These are phyloP conservation scores for Rhinichthys osculus DNA, from an alignment of 2,797 vertebrate genomes.

Conservation along the genomic window DNA sequence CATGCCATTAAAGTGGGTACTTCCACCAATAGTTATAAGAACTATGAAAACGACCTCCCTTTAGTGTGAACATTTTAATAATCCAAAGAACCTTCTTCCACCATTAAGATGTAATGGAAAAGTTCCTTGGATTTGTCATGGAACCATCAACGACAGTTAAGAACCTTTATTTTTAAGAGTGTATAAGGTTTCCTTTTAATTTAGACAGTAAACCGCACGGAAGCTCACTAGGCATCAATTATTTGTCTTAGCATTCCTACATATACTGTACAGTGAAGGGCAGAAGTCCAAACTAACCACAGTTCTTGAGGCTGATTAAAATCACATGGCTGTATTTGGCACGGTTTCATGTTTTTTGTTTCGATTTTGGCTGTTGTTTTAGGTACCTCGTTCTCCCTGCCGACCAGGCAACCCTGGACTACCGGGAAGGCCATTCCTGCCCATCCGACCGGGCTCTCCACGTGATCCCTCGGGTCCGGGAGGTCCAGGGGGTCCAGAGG, in stretches of 20 bases:
- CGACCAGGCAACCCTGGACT: conserved; percentile 87
- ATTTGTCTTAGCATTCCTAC: conserved; percentile 21
- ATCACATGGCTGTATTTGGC: conserved; percentile 20
- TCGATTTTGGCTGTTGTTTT: conserved; percentile 23
- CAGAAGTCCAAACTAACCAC: conserved; percentile 28
- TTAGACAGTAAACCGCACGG: background rate
- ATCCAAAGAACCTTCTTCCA: background rate
- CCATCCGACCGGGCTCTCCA: conserved; percentile 89
- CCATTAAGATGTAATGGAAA: background rate
- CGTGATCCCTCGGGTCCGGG: conserved; percentile 83
- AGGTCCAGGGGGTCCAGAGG: conserved; percentile 85
- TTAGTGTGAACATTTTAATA: background rate
- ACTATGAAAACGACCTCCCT: background rate
- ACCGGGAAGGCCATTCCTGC: conserved; percentile 91
- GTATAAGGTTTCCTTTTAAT: conserved; percentile 8
- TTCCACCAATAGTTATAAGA: background rate
- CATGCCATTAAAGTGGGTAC: background rate
- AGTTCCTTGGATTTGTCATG: background rate
- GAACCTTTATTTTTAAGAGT: background rate
- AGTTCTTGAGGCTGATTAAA: conserved; percentile 14
- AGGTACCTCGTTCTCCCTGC: conserved; percentile 89
- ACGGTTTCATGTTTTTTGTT: background rate
- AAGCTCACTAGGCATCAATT: conserved; percentile 25
- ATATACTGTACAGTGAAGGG: conserved; percentile 17
- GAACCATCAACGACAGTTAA: background rate